Percentiles rank a stretch among this genome's conserved stretches.
These are phyloP conservation scores for Cyprinodon brontotheroides DNA, from an alignment of 2,113 vertebrate genomes.

Conservation along the genomic window DNA sequence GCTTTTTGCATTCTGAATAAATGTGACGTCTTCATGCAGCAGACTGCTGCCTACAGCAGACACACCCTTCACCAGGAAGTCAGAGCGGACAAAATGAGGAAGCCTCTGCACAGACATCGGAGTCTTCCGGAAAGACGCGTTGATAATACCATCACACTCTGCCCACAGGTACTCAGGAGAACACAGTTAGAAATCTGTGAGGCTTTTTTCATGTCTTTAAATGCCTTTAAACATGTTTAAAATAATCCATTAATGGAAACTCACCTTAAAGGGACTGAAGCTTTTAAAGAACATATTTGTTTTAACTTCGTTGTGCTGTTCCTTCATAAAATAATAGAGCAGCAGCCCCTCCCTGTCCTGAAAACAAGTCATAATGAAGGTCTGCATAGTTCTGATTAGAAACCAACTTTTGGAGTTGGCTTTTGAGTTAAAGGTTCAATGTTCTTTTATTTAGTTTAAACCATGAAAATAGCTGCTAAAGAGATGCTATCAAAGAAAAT, in stretches of 20 bases:
- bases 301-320: too few relatives aligned
- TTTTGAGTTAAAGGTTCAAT: too few relatives aligned
- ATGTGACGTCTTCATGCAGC: constrained; percentile 30
- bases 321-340: too few relatives aligned
- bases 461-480: too few relatives aligned
- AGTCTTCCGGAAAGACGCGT: constrained; percentile 56
- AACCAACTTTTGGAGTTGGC: too few relatives aligned
- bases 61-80: constrained; percentile 81
- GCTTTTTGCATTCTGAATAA: background rate
- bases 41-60: constrained; percentile 83
- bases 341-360: too few relatives aligned
- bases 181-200: background rate
- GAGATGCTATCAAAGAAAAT: too few relatives aligned
- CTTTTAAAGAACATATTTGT: too few relatives aligned
- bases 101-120: constrained; percentile 76
- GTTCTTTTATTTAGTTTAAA: too few relatives aligned
- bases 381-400: too few relatives aligned
- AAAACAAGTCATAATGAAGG: too few relatives aligned
- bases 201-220: background rate
- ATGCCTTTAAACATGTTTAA: background rate
- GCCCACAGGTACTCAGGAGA: constrained; percentile 38
- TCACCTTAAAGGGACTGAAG: too few relatives aligned
- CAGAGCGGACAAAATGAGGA: constrained; percentile 58
- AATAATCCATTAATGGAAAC: background rate
- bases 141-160: constrained; percentile 56